Evolutionary conservation across 37 sponge, comb jelly and placozoan species (phyloP), one percentile per base, ranked within the genome.

Genomic region (Crambe crambe): DNA sequence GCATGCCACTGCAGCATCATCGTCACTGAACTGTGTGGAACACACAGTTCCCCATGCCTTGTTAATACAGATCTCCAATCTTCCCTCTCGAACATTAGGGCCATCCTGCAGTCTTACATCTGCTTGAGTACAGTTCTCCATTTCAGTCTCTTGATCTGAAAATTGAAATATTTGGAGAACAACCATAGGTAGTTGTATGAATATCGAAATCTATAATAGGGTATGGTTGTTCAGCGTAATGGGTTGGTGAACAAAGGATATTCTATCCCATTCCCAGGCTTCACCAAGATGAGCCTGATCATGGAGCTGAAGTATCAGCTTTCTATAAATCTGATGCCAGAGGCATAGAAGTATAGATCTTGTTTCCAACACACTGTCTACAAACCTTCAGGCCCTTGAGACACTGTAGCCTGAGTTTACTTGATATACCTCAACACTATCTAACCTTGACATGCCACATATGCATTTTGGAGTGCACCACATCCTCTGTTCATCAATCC

Each of bases 21-120:
- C 51, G 22, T 42, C 18, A 6, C 66, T 47, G 47, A 62, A 78
- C 43, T 62, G 51, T 2, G 3, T 30, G 4, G 36, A 35, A 21
- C 78, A 78, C 18, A 78, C 42, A 9, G 66, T 78, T 1, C 78
- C 78, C 78, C 78, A 78, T 12, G 78, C 78, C 17, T 78, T 29
- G 42, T 78, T 78, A 39, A 62, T n/a, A 47, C 78, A 78, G 21
- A 78, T 43, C 30, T 78, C 78, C 18, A 78, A 47, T 65, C 78
- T 35, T 21, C 78, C 78, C 35, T 78, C 78, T 36, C 78, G 61
- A 20, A 63, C 67, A 29, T 34, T 78, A 1, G 27, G 61, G 20
- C 78, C 78, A 78, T 65, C 67, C 27, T 63, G 47, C 10, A 78
- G 54, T 15, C 78, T 41, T 9, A 78, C 27, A 27, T 78, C 78